These are phyloP conservation scores for Brachionus paranguensis DNA, from an alignment of 1,140 invertebrate genomes.

Conservation along the genomic window DNA sequence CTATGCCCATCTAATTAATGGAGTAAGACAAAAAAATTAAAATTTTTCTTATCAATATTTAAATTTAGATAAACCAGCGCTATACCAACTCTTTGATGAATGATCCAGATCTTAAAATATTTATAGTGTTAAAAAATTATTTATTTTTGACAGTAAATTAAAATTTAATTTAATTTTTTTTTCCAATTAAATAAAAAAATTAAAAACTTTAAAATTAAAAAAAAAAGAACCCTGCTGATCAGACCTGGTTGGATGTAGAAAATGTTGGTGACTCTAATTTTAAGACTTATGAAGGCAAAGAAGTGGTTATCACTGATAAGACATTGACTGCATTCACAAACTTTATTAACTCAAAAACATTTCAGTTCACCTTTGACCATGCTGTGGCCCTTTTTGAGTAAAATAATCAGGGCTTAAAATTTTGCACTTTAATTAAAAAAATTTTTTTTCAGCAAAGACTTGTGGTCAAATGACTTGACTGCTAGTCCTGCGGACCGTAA, in stretches of 20 bases:
- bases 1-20: not conserved
- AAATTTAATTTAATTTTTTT: not conserved
- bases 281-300: not conserved
- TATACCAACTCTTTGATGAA: not conserved
- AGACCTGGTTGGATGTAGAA: not conserved
- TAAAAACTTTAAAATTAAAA: not conserved
- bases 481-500: not conserved
- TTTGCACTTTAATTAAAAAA: not conserved
- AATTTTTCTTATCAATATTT: not conserved
- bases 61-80: not conserved
- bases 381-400: conserved; percentile 7
- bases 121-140: not conserved
- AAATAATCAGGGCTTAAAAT: not conserved
- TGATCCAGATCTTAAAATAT: not conserved
- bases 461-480: not conserved
- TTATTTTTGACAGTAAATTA: conserved; percentile 8
- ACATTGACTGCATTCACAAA: not conserved
- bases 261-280: not conserved
- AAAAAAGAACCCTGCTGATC: not conserved
- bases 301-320: not conserved
- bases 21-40: not conserved
- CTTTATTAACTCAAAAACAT: not conserved
- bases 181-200: not conserved
- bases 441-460: not conserved
- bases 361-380: conserved; percentile 1